phyloP scores from a whole-genome alignment of 2,797 vertebrate species.

The Spinus olivaceus region DNA sequence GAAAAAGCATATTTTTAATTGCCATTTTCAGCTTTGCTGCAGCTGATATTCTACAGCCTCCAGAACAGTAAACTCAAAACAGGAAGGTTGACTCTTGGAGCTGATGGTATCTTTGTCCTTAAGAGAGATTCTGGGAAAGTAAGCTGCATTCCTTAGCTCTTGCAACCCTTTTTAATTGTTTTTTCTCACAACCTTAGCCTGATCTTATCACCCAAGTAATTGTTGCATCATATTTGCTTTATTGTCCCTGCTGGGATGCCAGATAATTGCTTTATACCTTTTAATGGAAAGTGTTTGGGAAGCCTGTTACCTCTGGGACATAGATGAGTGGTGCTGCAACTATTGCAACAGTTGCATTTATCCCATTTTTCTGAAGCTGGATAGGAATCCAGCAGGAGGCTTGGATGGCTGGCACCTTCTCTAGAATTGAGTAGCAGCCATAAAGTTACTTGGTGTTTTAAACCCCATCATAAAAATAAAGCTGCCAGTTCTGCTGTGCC shows the following conservation, averaged over 20 bases:
- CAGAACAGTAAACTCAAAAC: neutral
- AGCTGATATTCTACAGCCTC: neutral
- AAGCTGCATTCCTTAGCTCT: slow-evolving; percentile 34
- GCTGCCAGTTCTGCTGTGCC: neutral
- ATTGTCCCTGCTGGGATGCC: slow-evolving; percentile 14
- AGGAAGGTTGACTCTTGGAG: slow-evolving; percentile 9
- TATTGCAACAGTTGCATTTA: neutral
- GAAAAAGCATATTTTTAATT: neutral
- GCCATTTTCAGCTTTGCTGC: slow-evolving; percentile 43
- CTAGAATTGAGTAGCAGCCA: neutral
- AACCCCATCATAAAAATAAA: neutral
- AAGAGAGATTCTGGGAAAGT: slow-evolving; percentile 29
- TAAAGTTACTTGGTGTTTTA: neutral
- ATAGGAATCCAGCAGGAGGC: neutral
- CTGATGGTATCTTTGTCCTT: slow-evolving; percentile 19
- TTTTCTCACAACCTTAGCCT: slow-evolving; percentile 22
- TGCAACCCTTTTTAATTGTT: slow-evolving; percentile 40
- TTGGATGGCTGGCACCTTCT: neutral
- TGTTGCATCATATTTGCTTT: slow-evolving; percentile 47
- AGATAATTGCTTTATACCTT: slow-evolving; percentile 27
- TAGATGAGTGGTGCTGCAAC: neutral
- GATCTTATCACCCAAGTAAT: slow-evolving; percentile 42
- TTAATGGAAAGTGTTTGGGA: slow-evolving; percentile 9
- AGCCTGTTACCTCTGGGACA: neutral
- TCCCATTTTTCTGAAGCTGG: neutral